These are phyloP conservation scores for Dasysyrphus tricinctus DNA, from an alignment of 2,888 invertebrate species.

Conservation along the genomic window DNA sequence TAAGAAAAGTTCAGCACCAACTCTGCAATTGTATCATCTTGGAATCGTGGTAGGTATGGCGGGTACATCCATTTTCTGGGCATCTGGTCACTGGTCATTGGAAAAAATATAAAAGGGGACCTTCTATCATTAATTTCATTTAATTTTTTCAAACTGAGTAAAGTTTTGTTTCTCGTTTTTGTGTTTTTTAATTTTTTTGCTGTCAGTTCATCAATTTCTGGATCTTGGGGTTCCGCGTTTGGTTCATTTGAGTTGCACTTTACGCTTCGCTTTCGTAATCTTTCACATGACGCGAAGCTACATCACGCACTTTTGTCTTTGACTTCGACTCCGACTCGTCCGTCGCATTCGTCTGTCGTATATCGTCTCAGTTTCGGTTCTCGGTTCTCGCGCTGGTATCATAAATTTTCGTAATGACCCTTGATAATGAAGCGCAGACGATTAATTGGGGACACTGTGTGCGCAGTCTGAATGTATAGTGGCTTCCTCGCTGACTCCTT, in stretches of 20 bases:
- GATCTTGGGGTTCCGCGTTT: constrained; percentile 60
- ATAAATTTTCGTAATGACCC: constrained; percentile 72
- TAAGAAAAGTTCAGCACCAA: constrained; percentile 42
- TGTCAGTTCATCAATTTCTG: constrained; percentile 62
- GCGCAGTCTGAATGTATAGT: constrained; percentile 17
- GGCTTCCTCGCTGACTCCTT: constrained; percentile 33
- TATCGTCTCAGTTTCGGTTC: constrained; percentile 20
- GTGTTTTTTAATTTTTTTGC: neutral
- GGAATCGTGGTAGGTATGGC: neutral
- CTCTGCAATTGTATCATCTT: constrained; percentile 39
- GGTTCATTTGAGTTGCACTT: constrained; percentile 67
- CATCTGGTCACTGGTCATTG: constrained; percentile 52
- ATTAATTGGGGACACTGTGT: constrained; percentile 70
- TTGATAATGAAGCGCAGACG: constrained; percentile 73
- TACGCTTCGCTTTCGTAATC: constrained; percentile 68
- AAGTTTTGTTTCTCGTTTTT: constrained; percentile 20
- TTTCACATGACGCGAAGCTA: constrained; percentile 61
- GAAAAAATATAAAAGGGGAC: constrained; percentile 11
- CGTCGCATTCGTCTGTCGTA: neutral
- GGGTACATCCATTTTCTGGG: constrained; percentile 28
- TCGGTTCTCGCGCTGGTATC: constrained; percentile 50
- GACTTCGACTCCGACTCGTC: neutral
- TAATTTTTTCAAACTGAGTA: constrained; percentile 60
- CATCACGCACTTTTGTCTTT: constrained; percentile 63
- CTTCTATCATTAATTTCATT: constrained; percentile 69